phyloP scores from a whole-genome alignment of 2,113 vertebrate genomes.

The Rhinolophus ferrumequinum region DNA sequence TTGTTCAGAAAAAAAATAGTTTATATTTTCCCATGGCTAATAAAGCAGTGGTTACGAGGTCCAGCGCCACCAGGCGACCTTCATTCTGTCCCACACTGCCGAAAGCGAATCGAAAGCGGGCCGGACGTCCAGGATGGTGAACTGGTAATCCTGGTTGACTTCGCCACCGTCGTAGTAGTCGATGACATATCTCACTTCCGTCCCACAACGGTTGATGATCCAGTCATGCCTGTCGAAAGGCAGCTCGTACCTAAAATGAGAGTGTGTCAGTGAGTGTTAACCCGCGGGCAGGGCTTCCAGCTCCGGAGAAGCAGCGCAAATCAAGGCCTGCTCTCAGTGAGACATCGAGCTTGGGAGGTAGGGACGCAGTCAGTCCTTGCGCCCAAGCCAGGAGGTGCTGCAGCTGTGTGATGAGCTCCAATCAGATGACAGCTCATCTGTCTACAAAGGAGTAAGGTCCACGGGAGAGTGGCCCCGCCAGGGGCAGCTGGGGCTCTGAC shows the following conservation, averaged over 20 bases:
- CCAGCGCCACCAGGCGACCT: constrained; percentile 98
- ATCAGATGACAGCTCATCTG: neutral
- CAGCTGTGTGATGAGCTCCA: neutral
- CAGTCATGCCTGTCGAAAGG: constrained; percentile 97
- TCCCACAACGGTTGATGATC: constrained; percentile 96
- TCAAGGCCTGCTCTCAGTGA: neutral
- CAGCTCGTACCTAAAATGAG: constrained; percentile 91
- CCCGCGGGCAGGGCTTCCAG: no score
- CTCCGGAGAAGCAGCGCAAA: neutral
- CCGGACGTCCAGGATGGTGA: constrained; percentile 95
- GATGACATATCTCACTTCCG: constrained; percentile 95
- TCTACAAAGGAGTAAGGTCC: neutral
- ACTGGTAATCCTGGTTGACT: constrained; percentile 91
- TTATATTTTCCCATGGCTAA: neutral
- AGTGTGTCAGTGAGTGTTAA: neutral
- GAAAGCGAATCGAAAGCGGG: constrained; percentile 93
- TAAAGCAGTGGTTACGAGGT: constrained; percentile 86
- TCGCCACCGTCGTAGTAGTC: constrained; percentile 96
- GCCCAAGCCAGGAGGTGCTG: neutral
- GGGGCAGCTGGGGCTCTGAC: neutral
- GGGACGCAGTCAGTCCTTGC: no score
- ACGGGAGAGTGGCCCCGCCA: neutral
- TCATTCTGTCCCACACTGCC: constrained; percentile 96
- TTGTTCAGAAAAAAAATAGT: constrained; percentile 26
- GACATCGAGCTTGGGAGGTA: neutral